phyloP scores from a whole-genome alignment of 2,888 invertebrate species.

The Coecobrya sp. region DNA sequence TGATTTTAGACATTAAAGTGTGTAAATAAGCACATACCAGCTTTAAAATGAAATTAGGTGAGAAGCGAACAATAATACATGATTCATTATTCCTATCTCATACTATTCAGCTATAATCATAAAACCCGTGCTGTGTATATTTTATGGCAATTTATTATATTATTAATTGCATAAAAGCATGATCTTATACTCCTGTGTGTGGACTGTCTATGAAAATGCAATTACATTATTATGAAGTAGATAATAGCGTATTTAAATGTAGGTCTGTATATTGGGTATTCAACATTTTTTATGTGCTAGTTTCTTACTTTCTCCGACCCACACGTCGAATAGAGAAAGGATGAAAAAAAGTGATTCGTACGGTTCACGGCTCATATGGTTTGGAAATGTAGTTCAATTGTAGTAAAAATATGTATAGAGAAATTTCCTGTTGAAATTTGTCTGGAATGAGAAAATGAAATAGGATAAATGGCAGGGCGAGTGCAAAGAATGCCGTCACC shows the following conservation, averaged over 20 bases:
- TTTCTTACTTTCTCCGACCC: background rate
- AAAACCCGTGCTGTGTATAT: too few species aligned
- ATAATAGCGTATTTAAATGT: background rate
- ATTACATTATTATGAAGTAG: too few species aligned
- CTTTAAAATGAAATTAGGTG: too few species aligned
- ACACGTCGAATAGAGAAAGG: background rate
- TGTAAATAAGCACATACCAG: too few species aligned
- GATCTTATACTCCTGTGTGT: too few species aligned
- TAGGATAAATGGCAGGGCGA: conserved; percentile 62
- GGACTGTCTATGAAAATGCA: too few species aligned
- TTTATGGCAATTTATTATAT: too few species aligned
- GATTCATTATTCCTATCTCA: too few species aligned
- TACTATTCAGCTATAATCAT: too few species aligned
- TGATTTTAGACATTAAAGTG: too few species aligned
- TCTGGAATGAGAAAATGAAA: conserved; percentile 74
- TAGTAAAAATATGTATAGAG: conserved; percentile 29
- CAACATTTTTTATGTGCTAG: conserved; percentile 1
- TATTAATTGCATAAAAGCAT: too few species aligned
- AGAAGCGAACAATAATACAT: too few species aligned
- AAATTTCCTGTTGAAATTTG: conserved; percentile 67
- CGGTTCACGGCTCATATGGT: conserved; percentile 57
- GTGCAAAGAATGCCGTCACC: conserved; percentile 76
- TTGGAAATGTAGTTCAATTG: conserved; percentile 33
- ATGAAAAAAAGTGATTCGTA: conserved; percentile 41
- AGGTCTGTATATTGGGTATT: background rate